A percentile compares a stretch with the other conserved stretches of the same genome.
Conservation (phyloP, 2,888 invertebrate species). For the Coleophora flavipennella region DNA sequence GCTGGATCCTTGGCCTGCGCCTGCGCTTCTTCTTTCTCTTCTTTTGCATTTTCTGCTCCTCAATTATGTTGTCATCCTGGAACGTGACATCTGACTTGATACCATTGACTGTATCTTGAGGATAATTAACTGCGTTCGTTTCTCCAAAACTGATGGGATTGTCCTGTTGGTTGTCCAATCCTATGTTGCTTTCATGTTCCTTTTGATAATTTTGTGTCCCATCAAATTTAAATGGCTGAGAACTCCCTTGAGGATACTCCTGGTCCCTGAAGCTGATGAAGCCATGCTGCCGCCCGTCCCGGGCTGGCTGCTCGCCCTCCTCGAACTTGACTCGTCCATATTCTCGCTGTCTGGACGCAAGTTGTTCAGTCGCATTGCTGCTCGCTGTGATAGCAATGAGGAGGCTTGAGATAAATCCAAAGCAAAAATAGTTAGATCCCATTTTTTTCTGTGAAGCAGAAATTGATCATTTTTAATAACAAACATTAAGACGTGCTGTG, state of each 20-base stretch:
- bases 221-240: slow-evolving; percentile 21
- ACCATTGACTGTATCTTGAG: neutral
- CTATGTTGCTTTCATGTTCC: neutral
- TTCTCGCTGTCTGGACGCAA: slow-evolving; percentile 1
- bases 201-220: slow-evolving; percentile 4
- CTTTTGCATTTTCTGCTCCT: slow-evolving; percentile 15
- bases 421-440: too few species aligned
- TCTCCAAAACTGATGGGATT: too few species aligned
- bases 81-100: slow-evolving; percentile 8
- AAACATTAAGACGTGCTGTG: too few species aligned
- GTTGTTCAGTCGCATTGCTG: too few species aligned
- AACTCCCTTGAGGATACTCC: neutral
- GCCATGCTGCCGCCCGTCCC: slow-evolving; percentile 8
- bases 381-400: too few species aligned
- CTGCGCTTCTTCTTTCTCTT: slow-evolving; percentile 33
- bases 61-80: slow-evolving; percentile 21
- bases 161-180: neutral
- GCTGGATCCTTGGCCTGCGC: slow-evolving; percentile 24
- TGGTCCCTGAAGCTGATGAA: slow-evolving; percentile 15
- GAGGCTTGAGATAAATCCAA: too few species aligned
- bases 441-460: too few species aligned
- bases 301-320: neutral
- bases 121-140: too few species aligned
- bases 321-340: slow-evolving; percentile 20
- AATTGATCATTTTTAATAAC: too few species aligned